Conservation (phyloP, 2,888 invertebrate species). For the Amphipoea oculea region DNA sequence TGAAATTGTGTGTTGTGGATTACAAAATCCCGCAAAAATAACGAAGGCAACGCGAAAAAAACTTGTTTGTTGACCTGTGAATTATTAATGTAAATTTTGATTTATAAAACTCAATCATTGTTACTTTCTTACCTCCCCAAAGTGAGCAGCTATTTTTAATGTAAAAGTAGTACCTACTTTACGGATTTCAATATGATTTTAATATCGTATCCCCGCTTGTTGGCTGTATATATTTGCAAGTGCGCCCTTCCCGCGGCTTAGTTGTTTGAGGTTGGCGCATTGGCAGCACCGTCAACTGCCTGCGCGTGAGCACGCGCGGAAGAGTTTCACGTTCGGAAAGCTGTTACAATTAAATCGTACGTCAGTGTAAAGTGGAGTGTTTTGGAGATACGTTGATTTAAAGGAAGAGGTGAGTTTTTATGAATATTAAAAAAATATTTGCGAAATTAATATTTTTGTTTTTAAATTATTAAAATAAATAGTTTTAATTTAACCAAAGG, state of each 20-base stretch:
- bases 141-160: not conserved
- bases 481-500: not conserved
- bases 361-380: constrained; percentile 52
- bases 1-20: not conserved
- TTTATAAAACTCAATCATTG: not conserved
- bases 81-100: not conserved
- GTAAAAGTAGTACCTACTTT: not conserved
- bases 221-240: constrained; percentile 74
- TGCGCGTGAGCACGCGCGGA: constrained; percentile 71
- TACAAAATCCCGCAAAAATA: not conserved
- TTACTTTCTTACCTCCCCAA: not conserved
- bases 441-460: not conserved
- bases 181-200: constrained; percentile 37
- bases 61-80: not conserved
- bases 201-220: constrained; percentile 73
- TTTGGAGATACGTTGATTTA: constrained; percentile 38
- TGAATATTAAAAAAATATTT: not conserved
- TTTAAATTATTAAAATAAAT: too few relatives aligned
- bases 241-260: constrained; percentile 78
- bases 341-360: constrained; percentile 38
- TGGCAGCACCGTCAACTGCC: constrained; percentile 64
- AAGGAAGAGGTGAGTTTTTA: constrained; percentile 43
- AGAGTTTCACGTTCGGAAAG: constrained; percentile 47
- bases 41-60: not conserved
- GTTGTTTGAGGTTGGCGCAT: constrained; percentile 69